Conservation (phyloP, 2,888 invertebrate species). For the Hedychridium roseum region DNA sequence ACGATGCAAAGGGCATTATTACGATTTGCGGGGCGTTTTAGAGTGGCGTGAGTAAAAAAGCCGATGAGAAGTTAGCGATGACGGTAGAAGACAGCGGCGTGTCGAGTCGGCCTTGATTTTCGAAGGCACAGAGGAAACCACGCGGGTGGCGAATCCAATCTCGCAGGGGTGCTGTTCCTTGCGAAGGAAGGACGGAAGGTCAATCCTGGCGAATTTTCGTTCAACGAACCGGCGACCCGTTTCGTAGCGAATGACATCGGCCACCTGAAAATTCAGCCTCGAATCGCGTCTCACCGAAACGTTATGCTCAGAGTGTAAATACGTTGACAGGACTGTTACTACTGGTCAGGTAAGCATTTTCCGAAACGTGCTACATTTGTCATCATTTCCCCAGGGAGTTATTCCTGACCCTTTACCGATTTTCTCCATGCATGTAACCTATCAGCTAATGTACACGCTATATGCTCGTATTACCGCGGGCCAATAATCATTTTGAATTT, state of each 20-base stretch:
- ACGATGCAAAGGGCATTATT: slow-evolving; percentile 1
- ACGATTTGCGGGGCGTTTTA: background rate
- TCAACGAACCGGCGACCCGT: slow-evolving; percentile 44
- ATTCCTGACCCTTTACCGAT: no score
- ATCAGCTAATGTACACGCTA: no score
- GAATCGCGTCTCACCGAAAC: slow-evolving; percentile 7
- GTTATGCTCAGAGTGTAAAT: slow-evolving; percentile 31
- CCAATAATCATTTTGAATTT: no score
- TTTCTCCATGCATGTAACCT: no score
- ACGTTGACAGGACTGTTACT: slow-evolving; percentile 24
- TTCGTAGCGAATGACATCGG: slow-evolving; percentile 22
- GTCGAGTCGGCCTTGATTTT: slow-evolving; percentile 1
- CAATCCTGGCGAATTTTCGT: slow-evolving; percentile 25
- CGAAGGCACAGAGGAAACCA: slow-evolving; percentile 8
- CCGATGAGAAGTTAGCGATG: background rate
- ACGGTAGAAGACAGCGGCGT: background rate
- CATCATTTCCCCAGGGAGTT: no score
- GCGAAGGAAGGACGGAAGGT: slow-evolving; percentile 19
- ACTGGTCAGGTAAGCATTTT: slow-evolving; percentile 34
- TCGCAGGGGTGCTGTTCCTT: background rate
- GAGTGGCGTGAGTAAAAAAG: background rate
- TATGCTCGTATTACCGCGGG: no score
- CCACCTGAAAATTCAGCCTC: slow-evolving; percentile 27
- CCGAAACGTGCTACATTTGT: no score
- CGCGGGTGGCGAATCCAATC: no score